Percentiles rank a stretch among this genome's conserved stretches.
phyloP scores from a whole-genome alignment of 2,888 invertebrate genomes.

The Molanna angustata region DNA sequence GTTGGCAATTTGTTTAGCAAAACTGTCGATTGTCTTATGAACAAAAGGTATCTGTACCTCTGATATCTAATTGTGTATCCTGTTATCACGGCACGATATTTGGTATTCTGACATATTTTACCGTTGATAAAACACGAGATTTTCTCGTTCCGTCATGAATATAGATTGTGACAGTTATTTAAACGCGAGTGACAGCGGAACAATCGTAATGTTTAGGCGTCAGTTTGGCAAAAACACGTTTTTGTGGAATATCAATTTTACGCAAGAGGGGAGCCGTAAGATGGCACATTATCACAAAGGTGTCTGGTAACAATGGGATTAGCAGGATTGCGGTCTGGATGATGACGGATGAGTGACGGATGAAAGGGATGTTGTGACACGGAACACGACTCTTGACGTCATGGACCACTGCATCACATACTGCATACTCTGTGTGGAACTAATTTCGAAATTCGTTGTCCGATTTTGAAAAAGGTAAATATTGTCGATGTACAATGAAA shows the following conservation, averaged over 20 bases:
- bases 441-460: too few species aligned
- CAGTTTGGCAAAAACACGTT: slow-evolving; percentile 14
- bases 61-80: too few species aligned
- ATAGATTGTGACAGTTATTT: slow-evolving; percentile 4
- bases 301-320: slow-evolving; percentile 16
- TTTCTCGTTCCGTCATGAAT: too few species aligned
- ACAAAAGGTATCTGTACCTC: too few species aligned
- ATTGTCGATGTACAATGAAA: too few species aligned
- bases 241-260: slow-evolving; percentile 9
- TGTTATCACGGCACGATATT: too few species aligned
- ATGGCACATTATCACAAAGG: slow-evolving; percentile 11
- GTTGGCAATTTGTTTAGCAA: neutral
- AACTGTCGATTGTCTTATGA: neutral
- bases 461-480: too few species aligned
- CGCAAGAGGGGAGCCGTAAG: slow-evolving; percentile 2
- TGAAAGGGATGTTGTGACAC: slow-evolving; percentile 31
- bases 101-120: too few species aligned
- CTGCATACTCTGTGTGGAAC: slow-evolving; percentile 19
- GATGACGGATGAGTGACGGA: slow-evolving; percentile 29
- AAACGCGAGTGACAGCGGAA: slow-evolving; percentile 1
- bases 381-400: slow-evolving; percentile 9
- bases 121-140: too few species aligned
- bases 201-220: slow-evolving; percentile 4
- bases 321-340: slow-evolving; percentile 8
- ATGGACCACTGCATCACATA: slow-evolving; percentile 13